Conservation (phyloP, 2,113 vertebrate species). For the Rhynchomys soricoides region DNA sequence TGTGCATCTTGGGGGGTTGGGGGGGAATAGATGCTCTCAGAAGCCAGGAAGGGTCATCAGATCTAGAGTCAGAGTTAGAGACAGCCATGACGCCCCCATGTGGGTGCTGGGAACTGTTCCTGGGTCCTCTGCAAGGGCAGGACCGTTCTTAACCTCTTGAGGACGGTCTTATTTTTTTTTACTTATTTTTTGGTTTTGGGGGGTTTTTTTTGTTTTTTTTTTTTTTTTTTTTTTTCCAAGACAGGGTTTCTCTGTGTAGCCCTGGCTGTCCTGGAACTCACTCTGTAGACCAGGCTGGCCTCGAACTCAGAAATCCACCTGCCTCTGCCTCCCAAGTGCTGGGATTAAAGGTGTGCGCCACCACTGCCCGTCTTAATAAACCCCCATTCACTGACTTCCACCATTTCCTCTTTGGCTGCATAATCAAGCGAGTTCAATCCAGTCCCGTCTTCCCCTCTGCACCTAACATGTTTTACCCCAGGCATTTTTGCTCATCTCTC, state of each 20-base stretch:
- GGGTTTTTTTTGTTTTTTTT: too few relatives aligned
- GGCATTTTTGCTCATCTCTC: not conserved
- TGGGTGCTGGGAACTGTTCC: not conserved
- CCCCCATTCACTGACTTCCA: fast-evolving
- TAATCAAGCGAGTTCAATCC: not conserved
- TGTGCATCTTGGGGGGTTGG: not conserved
- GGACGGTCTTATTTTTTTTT: too few relatives aligned
- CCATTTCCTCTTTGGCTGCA: not conserved
- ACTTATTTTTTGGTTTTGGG: too few relatives aligned
- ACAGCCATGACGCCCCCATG: not conserved
- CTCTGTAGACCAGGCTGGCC: too few relatives aligned
- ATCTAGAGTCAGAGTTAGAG: not conserved
- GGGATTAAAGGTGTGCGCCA: too few relatives aligned
- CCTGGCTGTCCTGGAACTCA: too few relatives aligned
- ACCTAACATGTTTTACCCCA: not conserved
- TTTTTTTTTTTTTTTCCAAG: too few relatives aligned
- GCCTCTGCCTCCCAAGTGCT: too few relatives aligned
- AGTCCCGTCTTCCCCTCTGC: too few relatives aligned
- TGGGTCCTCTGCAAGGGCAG: not conserved
- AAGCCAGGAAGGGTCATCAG: not conserved
- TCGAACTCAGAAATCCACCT: too few relatives aligned
- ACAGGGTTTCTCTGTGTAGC: too few relatives aligned
- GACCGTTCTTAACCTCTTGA: not conserved
- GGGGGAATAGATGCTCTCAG: not conserved
- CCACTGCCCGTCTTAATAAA: too few relatives aligned